A percentile compares a stretch with the other conserved stretches of the same genome.
Conservation (phyloP, 2,797 vertebrate species). For the Squalus acanthias region DNA sequence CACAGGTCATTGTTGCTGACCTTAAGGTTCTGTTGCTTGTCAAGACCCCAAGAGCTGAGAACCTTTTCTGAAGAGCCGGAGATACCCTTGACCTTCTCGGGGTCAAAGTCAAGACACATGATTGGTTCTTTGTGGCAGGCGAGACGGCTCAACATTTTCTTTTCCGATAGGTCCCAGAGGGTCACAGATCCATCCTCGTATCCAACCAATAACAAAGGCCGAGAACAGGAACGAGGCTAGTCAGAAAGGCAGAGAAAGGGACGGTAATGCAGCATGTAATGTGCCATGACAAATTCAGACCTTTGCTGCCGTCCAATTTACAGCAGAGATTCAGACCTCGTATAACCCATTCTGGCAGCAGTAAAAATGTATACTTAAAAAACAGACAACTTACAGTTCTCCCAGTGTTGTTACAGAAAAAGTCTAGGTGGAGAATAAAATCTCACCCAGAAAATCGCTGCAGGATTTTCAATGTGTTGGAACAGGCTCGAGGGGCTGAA, state of each 20-base stretch:
- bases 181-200: conserved; percentile 87
- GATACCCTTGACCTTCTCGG: conserved; percentile 67
- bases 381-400: background rate
- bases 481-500: no score
- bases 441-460: background rate
- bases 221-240: conserved; percentile 61
- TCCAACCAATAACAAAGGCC: conserved; percentile 77
- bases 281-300: background rate
- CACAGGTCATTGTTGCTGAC: conserved; percentile 63
- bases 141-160: conserved; percentile 63
- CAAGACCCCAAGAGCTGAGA: conserved; percentile 77
- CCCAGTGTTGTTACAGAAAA: background rate
- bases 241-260: conserved; percentile 37
- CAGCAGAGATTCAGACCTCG: background rate
- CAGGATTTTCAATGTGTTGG: background rate
- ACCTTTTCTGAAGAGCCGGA: conserved; percentile 84
- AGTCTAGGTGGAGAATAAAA: background rate
- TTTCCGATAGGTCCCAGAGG: conserved; percentile 80
- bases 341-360: background rate
- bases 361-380: background rate
- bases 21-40: conserved; percentile 79
- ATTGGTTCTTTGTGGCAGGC: conserved; percentile 78
- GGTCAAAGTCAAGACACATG: conserved; percentile 90
- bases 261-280: background rate
- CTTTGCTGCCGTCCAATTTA: background rate